Evolutionary conservation across 2,797 vertebrate species (phyloP), one percentile per base, ranked within the genome.

Genomic region (Rhynchonycteris naso): DNA sequence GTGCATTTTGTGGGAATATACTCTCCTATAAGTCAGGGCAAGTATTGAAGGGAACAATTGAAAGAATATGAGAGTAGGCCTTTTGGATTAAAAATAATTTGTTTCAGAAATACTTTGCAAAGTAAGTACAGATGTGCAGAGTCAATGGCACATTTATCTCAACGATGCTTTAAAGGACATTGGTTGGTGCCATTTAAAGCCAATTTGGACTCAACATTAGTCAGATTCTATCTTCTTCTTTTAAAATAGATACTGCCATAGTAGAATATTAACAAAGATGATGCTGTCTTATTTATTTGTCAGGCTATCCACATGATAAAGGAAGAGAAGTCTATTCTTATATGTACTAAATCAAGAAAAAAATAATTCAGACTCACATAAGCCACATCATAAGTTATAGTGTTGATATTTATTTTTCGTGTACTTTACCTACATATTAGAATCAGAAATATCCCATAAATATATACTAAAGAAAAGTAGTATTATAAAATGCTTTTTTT

Each of bases 391-490:
- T 79, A 69, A 89, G 43, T 69, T 58, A 65, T 43, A 71, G 47
- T 66, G 35, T 5, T 74, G 22, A 52, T 58, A 35, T 65, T 82
- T 75, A 38, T 69, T 81, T 95, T 66, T 38, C 13, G 65, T 89
- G 56, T 82, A 47, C 56, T 88, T 87, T 43, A 54, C 7, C 47
- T 7, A 84, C 38, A 59, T 58, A 47, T 86, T 79, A 68, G 52
- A 94, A 78, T 93, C 92, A 97, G 92, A 97, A 93, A 65, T 52
- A 43, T 69, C 43, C 33, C 78, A 74, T 82, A 28, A 19, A 35
- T 92, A 38, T 56, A 69, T 72, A 79, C 5, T 91, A 91, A 96
- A 93, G 78, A 91, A 97, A 97, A 95, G 26, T 18, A 97, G 68
- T 76, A 89, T 68, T 91, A 69, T 96, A 93, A 95, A 83, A 68